These are phyloP conservation scores for Struthio camelus DNA, from an alignment of 2,113 vertebrate species.

Conservation along the genomic window DNA sequence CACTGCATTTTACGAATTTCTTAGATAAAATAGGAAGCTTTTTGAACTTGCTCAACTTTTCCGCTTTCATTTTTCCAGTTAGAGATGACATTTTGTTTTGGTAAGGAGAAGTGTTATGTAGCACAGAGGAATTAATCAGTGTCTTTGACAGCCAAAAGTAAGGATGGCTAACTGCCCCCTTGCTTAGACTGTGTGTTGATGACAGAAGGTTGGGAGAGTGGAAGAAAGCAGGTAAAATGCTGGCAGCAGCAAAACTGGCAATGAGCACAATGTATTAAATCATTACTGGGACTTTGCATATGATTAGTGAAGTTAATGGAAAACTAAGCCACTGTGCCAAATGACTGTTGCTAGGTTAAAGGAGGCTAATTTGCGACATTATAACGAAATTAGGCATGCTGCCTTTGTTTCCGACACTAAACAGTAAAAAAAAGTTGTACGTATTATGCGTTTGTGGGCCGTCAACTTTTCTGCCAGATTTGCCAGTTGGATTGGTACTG, in stretches of 20 bases:
- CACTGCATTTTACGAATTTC: neutral
- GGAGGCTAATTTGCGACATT: constrained; percentile 58
- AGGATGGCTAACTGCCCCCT: neutral
- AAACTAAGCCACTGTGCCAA: constrained; percentile 56
- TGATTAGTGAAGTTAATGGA: constrained; percentile 69
- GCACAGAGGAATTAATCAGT: neutral
- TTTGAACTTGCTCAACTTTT: neutral
- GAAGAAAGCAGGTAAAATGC: neutral
- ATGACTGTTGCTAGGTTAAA: constrained; percentile 63
- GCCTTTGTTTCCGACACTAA: constrained; percentile 29
- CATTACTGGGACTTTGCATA: constrained; percentile 59
- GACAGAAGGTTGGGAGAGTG: neutral
- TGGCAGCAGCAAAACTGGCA: constrained; percentile 47
- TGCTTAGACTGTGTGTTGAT: neutral
- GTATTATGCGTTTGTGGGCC: neutral
- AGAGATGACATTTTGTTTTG: neutral
- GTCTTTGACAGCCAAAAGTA: neutral
- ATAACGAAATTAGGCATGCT: constrained; percentile 44
- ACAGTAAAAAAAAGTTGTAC: neutral
- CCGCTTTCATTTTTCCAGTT: neutral
- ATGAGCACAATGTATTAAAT: constrained; percentile 50
- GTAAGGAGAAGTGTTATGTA: neutral
- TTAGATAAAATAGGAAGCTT: neutral
- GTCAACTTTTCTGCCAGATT: neutral
- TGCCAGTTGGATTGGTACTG: neutral